Evolutionary conservation across 2,113 vertebrate species (phyloP).

Genomic region (Struthio camelus): DNA sequence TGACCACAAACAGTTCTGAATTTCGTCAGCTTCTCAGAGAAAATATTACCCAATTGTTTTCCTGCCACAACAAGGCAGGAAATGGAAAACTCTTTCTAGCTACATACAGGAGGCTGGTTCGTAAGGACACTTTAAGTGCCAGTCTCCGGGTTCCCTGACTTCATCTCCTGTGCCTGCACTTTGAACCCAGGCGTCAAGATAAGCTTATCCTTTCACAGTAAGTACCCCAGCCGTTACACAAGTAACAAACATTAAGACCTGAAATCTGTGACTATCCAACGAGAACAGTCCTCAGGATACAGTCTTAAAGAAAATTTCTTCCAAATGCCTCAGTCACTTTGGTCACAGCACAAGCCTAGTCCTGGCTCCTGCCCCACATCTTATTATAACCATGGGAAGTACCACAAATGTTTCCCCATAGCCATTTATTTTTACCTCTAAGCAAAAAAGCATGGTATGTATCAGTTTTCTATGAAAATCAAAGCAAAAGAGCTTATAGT

Average conservation of each 20-base stretch:
- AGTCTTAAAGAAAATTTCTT: not conserved
- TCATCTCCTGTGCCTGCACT: not conserved
- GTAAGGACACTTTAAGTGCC: not conserved
- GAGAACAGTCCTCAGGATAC: not conserved
- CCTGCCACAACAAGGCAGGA: not conserved
- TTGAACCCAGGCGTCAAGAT: not conserved
- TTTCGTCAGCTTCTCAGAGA: not conserved
- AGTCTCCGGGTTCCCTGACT: accelerated
- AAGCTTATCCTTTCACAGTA: not conserved
- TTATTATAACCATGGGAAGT: not conserved
- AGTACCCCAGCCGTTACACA: not conserved
- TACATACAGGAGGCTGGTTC: not conserved
- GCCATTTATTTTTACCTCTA: not conserved
- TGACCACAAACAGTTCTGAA: not conserved
- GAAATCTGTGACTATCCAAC: not conserved
- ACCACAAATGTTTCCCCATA: not conserved
- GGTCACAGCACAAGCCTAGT: not conserved
- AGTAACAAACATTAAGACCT: not conserved
- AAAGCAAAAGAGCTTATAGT: not conserved
- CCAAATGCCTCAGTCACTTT: not conserved
- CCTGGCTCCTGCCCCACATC: not conserved
- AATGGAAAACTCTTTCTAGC: not conserved
- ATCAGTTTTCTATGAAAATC: not conserved
- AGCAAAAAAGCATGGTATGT: not conserved
- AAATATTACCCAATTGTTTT: not conserved